Evolutionary conservation across 2,888 invertebrate species (phyloP), one percentile per base, ranked within the genome.

Genomic region (Podotricha telesiphe): DNA sequence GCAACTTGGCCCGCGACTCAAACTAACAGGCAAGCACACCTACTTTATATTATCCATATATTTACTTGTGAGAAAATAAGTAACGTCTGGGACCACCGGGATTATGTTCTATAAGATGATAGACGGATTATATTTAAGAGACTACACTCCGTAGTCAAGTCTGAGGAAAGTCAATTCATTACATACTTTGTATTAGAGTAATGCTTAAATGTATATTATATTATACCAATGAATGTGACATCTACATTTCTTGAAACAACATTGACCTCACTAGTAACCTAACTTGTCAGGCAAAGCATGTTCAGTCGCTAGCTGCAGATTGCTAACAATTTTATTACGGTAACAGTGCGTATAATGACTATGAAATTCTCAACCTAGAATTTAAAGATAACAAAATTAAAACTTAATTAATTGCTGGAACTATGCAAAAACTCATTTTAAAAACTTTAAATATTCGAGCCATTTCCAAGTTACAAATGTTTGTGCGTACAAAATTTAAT

Each of bases 291-390:
- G 58, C 65, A 53, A 61, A 45, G 48, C 70, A 68, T 72, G 70
- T 72, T 64, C 72, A 68, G 68, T 68, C 70, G 69, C 62, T 50
- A 51, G 55, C 62, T 66, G 48, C 66, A 63, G 48, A 55, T 65
- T 48, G 66, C 67, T 67, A 66, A 74, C 71, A 67, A 70, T 65
- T 69, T 73, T 73, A 73, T 64, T 70, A 64, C 70, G 64, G 53
- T 56, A 69, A 72, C 66, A 62, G 68, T 69, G 67, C 65, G 65
- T 59, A 69, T 68, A 73, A 71, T 68, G 64, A 64, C 67, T 65
- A 65, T 66, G 40, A 70, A 59, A 70, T 73, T 73, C 66, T 53
- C 67, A 59, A 59, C 65, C 58, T 47, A 66, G 48, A 73, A 62
- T 50, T 50, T 51, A 67, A 66, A 61, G 62, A 73, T 67, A 68